These are phyloP conservation scores for Tenthredo scrophulariae DNA, from an alignment of 2,888 invertebrate genomes.

Conservation along the genomic window DNA sequence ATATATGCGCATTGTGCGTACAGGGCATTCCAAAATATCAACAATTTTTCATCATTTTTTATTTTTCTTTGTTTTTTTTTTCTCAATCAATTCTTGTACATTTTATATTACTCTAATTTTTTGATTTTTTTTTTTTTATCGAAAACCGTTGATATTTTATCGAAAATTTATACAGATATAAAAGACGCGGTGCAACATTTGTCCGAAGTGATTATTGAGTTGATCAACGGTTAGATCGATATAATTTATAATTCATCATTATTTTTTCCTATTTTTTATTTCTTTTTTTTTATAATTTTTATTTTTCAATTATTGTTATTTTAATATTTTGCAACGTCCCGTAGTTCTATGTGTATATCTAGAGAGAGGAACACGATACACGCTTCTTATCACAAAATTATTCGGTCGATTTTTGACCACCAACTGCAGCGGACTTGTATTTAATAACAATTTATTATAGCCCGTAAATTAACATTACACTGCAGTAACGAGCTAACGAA, in stretches of 20 bases:
- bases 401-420: not conserved
- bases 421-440: not conserved
- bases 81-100: not conserved
- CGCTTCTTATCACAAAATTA: constrained; percentile 14
- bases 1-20: not conserved
- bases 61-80: not conserved
- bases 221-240: not conserved
- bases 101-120: not conserved
- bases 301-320: not conserved
- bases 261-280: not conserved
- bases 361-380: constrained; percentile 13
- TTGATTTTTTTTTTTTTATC: not conserved
- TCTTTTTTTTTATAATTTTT: not conserved
- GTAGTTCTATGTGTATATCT: not conserved
- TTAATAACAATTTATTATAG: not conserved
- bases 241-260: not conserved
- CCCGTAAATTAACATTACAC: not conserved
- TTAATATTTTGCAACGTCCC: not conserved
- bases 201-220: not conserved
- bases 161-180: not conserved
- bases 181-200: not conserved
- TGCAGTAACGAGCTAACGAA: not conserved
- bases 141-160: not conserved
- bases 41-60: not conserved
- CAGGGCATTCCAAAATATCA: not conserved